Evolutionary conservation across 2,888 invertebrate species (phyloP), one percentile per base, ranked within the genome.

Genomic region (Heteromurus nitidus): DNA sequence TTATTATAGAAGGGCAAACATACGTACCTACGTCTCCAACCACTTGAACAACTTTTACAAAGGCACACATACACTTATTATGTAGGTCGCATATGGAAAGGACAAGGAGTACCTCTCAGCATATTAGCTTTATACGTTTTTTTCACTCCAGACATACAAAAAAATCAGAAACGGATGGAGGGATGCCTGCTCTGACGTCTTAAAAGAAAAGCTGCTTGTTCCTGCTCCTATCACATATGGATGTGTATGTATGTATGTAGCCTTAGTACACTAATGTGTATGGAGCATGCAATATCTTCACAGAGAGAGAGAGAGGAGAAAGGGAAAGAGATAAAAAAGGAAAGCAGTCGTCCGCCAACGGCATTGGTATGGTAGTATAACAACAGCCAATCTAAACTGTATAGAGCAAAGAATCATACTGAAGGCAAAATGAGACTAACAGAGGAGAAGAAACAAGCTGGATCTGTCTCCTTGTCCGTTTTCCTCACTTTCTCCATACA

Each of bases 381-480:
- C 1, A 47, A 47, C 18, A 47, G 58, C 18, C 24, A 62, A 26
- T 58, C 69, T 70, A 22, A 26, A 55, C 11, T n/a, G n/a, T n/a
- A n/a, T 18, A 31, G 58, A 70, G 58, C 22, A 62, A 47, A 62
- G 22, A 72, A 47, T 44, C 36, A 44, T 42, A 28, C 30, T 50
- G 47, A 72, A 47, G 31, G 20, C 55, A 69, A 69, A 18, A 50
- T 36, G 60, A 53, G 26, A 55, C 44, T 72, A 72, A 44, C 60
- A 42, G 60, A 60, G 18, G 24, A 47, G 62, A 62, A 62, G 47
- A 47, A 62, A 72, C 42, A 22, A 72, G 30, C 31, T 26, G 55
- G 31, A 55, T 70, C 69, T 70, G 31, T 55, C 50, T 58, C 58
- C 1, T 55, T 24, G 24, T 55, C 20, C 60, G 47, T 72, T 72